Evolutionary conservation across 2,797 vertebrate species (phyloP), one percentile per base, ranked within the genome.

Genomic region (Huso huso): DNA sequence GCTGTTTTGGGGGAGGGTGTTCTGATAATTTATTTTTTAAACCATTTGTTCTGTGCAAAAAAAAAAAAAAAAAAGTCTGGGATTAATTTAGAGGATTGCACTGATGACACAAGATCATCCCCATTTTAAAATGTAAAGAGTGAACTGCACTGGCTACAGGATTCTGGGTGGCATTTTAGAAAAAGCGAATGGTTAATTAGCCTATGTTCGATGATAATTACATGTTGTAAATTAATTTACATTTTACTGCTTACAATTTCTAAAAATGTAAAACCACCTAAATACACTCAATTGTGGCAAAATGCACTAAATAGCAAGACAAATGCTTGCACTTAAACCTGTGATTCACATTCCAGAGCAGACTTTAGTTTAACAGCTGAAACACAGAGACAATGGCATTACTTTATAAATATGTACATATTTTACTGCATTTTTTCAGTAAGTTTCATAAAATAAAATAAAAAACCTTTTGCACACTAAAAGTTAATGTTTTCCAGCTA

Each of bases 291-390:
- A 75, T 78, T 81, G 76, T 77, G 74, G 37, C 62, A 82, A 72
- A 71, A 74, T 70, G 63, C 62, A 66, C 57, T 18, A 55, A 70
- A 70, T 68, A 65, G 64, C 37, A 66, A 66, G 55, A 70, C 53
- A 51, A 69, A 69, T 10, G 51, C 59, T 6, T 50, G 58, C 57
- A 50, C 37, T 64, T 68, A 86, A 79, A 78, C 83, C 84, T 84
- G 81, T 83, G 83, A 82, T 87, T 93, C 87, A 87, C 84, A 86
- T 87, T 86, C 82, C 79, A 78, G 83, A 85, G 81, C 77, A 76
- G 69, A 78, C 10, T 71, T 71, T 68, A 81, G 73, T 81, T 79
- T 83, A 84, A 66, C 84, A 80, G 77, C 76, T 67, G 75, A 81
- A 72, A 78, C 77, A 82, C 74, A 81, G 79, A 37, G 70, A 78